Conservation (phyloP, 2,888 invertebrate genomes). For the Amblyteles armatorius region DNA sequence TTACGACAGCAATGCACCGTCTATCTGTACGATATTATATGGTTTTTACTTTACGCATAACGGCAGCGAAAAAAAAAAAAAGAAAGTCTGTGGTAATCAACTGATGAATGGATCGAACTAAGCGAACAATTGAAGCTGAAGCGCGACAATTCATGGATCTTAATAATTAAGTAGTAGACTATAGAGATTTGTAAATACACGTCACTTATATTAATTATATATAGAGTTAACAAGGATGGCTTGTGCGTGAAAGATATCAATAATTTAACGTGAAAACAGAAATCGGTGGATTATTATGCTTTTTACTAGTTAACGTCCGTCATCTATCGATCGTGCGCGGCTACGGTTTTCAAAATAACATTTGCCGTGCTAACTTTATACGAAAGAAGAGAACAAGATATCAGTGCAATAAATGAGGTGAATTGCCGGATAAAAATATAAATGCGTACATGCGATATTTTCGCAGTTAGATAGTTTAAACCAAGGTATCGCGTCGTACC, state of each 20-base stretch:
- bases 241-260: slow-evolving; percentile 32
- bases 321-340: slow-evolving; percentile 18
- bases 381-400: slow-evolving; percentile 32
- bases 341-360: slow-evolving; percentile 25
- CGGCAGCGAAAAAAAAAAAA: slow-evolving; percentile 21
- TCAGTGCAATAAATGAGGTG: slow-evolving; percentile 59
- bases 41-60: slow-evolving; percentile 30
- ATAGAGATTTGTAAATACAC: slow-evolving; percentile 69
- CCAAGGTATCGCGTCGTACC: slow-evolving; percentile 44
- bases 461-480: slow-evolving; percentile 33
- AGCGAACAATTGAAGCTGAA: slow-evolving; percentile 21
- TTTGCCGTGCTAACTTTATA: slow-evolving; percentile 40
- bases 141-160: slow-evolving; percentile 46
- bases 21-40: slow-evolving; percentile 22
- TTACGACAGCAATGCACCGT: slow-evolving; percentile 40
- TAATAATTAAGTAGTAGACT: slow-evolving; percentile 51
- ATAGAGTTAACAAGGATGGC: slow-evolving; percentile 47
- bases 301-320: slow-evolving; percentile 21
- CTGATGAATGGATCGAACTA: slow-evolving; percentile 28
- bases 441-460: slow-evolving; percentile 12
- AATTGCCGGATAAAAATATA: slow-evolving; percentile 46
- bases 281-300: slow-evolving; percentile 29
- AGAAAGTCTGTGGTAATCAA: slow-evolving; percentile 19
- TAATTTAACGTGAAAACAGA: slow-evolving; percentile 19
- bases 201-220: slow-evolving; percentile 26